Evolutionary conservation across 2,888 invertebrate species (phyloP).

Genomic region (Sicus ferrugineus): DNA sequence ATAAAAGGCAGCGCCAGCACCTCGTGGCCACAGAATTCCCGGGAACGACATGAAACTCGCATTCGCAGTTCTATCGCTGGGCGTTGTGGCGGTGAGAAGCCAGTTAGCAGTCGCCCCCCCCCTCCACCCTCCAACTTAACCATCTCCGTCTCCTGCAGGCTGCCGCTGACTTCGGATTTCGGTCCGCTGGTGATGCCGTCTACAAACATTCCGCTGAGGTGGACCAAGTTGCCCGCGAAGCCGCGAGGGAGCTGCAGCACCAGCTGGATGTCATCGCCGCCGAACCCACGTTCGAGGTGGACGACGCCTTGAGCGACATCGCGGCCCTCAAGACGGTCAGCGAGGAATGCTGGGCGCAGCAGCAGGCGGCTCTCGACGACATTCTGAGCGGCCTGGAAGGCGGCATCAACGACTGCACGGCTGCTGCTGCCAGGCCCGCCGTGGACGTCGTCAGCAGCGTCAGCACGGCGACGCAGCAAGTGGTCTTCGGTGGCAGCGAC

Average conservation of each 20-base stretch:
- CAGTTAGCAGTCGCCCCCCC: not conserved
- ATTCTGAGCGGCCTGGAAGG: conserved; percentile 46
- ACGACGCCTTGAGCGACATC: conserved; percentile 45
- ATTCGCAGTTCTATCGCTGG: conserved; percentile 35
- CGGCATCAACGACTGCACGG: conserved; percentile 47
- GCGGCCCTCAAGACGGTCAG: conserved; percentile 45
- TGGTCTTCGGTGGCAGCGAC: conserved; percentile 48
- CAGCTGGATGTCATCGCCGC: conserved; percentile 49
- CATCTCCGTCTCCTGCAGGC: conserved; percentile 1
- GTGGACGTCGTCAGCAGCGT: conserved; percentile 51
- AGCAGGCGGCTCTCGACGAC: conserved; percentile 43
- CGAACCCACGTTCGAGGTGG: conserved; percentile 50
- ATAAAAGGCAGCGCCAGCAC: conserved; percentile 15
- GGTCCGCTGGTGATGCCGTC: conserved; percentile 38
- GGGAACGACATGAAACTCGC: conserved; percentile 37
- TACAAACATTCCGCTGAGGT: conserved; percentile 41
- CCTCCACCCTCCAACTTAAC: not conserved
- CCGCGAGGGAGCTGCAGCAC: conserved; percentile 43
- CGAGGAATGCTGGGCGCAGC: conserved; percentile 47
- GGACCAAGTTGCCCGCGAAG: conserved; percentile 42
- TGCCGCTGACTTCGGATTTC: conserved; percentile 37
- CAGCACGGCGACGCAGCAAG: conserved; percentile 49
- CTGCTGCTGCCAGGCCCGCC: conserved; percentile 49
- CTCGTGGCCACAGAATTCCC: not conserved
- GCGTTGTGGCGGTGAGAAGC: conserved; percentile 35